Base-by-base conservation (phyloP, 2,888 invertebrate genomes). In the Habroteleia sp. region DNA sequence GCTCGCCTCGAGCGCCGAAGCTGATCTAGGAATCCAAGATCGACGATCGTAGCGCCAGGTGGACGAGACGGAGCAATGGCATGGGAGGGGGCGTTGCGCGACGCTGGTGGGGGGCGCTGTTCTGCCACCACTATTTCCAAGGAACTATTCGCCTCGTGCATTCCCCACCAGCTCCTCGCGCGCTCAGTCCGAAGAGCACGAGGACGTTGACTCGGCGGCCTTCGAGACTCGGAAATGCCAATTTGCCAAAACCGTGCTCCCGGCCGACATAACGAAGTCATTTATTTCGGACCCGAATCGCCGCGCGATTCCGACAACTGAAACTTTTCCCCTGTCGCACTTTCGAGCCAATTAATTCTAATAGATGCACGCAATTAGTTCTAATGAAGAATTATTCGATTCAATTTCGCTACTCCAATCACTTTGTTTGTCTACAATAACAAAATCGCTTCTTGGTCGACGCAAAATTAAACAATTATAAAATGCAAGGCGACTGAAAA, bases 191-290 rank as follows among this genome's bases (percentile, higher is more conserved):
- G 80, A 80, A 82, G 83, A 80, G 79, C 80, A 81, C 80, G 84
- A 82, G 84, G 84, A 80, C 84, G 83, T 84, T 85, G 84, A 84
- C 84, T 82, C 83, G 80, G 74, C 82, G 83, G 82, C 83, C 83
- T 84, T 84, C 83, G 80, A 72, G 62, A 58, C 60, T 69, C 69
- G 65, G 63, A 73, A 74, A 72, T 68, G 74, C 69, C 60, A 72
- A 74, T 77, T 74, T 69, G 66, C 74, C 71, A 69, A 71, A 66
- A 69, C 50, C 66, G 46, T 17, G 23, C 50, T 46, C 39, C 46
- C 66, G 62, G 10, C 17, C 58, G 37, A 62, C 46, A 44, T 44
- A 44, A 69, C 27, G 23, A 29, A 44, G 23, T 69, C 48, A 41
- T 39, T 58, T 58, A 58, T 58, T 58, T 68, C 48, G 33, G 27